Base-by-base conservation (phyloP, 2,113 vertebrate genomes). In the Ailurus styani region DNA sequence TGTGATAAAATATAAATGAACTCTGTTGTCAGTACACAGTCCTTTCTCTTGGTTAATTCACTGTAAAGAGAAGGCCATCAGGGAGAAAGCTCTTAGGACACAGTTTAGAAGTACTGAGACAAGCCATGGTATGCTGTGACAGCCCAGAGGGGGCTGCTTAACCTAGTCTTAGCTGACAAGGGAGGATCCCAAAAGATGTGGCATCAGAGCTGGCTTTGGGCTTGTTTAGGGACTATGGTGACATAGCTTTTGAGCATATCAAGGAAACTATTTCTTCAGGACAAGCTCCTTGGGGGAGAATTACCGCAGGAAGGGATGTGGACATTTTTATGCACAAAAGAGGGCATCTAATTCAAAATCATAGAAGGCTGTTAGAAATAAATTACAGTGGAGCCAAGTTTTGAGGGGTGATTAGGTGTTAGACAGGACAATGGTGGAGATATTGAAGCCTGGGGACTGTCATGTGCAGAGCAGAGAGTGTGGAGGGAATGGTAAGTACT, bases 361-460 rank as follows among this genome's bases (percentile, higher is more conserved):
- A 57, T 10, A 75, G 83, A 72, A 52, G 31, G 1, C 18, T 84
- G 88, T 90, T 88, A 85, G 89, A 50, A 78, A 90, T 81, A 54
- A 87, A 12, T 66, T 34, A 64, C 18, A 47, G 11, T 47, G 29
- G 4, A 93, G 2, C 8, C 47, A 88, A 42, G 31, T 70, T 75
- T 77, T 45, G 42, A 23, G 27, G 27, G 45, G 45, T 60, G 34
- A 21, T 68, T 62, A 31, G 42, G n/a, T 42, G 34, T 57, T n/a
- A 62, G 52, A 20, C 14, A 82, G 15, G 40, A 86, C 45, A 29
- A 18, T 73, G 57, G 52, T 11, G 20, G 31, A 10, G 15, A 21
- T 14, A n/a, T 64, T 47, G 66, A 91, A 54, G 25, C 8, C 52
- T 60, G 12, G n/a, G 37, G 11, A 18, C n/a, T 79, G 25, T 75